Base-by-base conservation (phyloP, 2,113 vertebrate genomes). In the Dendropsophus ebraccatus region DNA sequence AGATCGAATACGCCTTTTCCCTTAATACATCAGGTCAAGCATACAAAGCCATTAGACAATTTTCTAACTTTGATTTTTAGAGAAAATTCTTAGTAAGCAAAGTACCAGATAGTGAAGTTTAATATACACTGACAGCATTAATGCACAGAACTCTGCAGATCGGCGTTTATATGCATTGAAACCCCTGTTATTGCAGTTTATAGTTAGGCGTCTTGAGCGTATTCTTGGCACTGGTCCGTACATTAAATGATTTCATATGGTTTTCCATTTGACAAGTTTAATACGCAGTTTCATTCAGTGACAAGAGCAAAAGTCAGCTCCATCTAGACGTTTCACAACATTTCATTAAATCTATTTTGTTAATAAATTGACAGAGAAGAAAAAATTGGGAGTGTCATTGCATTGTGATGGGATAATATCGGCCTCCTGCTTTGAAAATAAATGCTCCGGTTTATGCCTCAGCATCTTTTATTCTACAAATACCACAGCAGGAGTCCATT, bases 401-500 rank as follows among this genome's bases (percentile, higher is more conserved):
- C 78, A 81, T 81, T 81, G 69, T 87, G 85, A 87, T 21, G 58
- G 78, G 85, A 87, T 87, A 87, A 87, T 87, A 81, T 56, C 47
- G 41, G 52, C 45, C 85, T 28, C 78, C 85, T 50, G 85, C 85
- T 81, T 87, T 81, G 78, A 87, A 87, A 87, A 81, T 62, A 87
- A 81, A 81, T 81, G 85, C 50, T 70, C 70, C 28, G 25, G 12
- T 80, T 45, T 74, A 62, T 87, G 77, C 85, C 50, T 81, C 37
- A 56, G 67, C 78, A 60, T 87, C 67, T 81, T 73, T 80, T 86
- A 21, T 81, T 81, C 78, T 60, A 74, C 70, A 81, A 87, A 87
- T 81, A 62, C 78, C 85, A 87, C 85, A 87, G 77, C 85, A 87
- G 85, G 85, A 87, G 77, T 74, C 85, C 67, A 87, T 87, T 87